Evolutionary conservation across 2,113 vertebrate species (phyloP), one percentile per base, ranked within the genome.

Genomic region (Clinocottus analis): DNA sequence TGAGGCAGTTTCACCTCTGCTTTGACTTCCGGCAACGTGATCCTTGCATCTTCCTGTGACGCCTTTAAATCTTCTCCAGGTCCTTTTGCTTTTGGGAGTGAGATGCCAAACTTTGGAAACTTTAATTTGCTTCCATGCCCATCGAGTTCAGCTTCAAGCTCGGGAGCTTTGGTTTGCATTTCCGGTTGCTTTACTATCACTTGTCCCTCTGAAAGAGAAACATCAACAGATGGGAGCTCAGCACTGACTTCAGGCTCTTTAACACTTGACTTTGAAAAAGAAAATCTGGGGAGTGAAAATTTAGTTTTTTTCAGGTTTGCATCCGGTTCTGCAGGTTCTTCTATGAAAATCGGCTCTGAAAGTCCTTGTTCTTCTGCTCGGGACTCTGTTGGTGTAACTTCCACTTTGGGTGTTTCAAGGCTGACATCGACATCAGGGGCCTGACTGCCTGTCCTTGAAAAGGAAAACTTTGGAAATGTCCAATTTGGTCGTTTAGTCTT

Each of bases 211-310:
- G 85, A 51, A 77, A 87, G 71, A 77, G 81, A 87, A 33, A 87
- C 67, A 12, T 90, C 87, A 61, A 59, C 66, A 29, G 66, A 72
- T 90, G 84, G 63, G 25, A 68, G 63, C 47, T 69, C 87, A 43
- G 65, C 33, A 73, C 73, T 77, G 8, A 73, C 63, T 41, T 84
- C 75, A 5, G 64, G 29, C 41, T 65, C 75, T 76, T 90, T 75
- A 41, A 43, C 49, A 69, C 83, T 87, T 77, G 87, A 74, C 83
- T 91, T 93, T 70, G 89, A 89, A 68, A 93, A 92, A 63, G 87
- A 92, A 83, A 92, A 79, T 68, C 55, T 90, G 2, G 80, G 90
- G 29, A 92, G 59, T 55, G 92, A 93, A 85, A 94, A 91, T 53
- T 51, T 88, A 0, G 55, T 4, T 78, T 90, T 92, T 74, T 89